Evolutionary conservation across 2,797 vertebrate genomes (phyloP), one percentile per base, ranked within the genome.

Genomic region (Sebastes alutus): DNA sequence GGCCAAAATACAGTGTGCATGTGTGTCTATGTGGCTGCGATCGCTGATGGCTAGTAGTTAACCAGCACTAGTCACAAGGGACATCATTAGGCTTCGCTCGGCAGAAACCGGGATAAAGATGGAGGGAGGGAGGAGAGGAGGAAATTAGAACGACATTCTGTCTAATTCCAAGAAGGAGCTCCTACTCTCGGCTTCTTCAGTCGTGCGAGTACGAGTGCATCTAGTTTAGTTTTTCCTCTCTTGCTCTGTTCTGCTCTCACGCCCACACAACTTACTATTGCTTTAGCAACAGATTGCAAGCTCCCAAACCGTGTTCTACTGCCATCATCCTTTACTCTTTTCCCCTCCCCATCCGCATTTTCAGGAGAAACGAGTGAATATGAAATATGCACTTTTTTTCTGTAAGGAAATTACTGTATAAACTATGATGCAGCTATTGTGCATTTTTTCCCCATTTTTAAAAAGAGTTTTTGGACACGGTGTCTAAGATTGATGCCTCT

Each of bases 31-130:
- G 75, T 18, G 80, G 61, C 73, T 59, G 71, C 4, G 3, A 78
- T 80, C 33, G 79, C 68, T 68, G 87, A 87, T 86, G 72, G 78
- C 86, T 62, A 80, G 65, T 78, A 79, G 90, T 87, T 92, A 90
- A 86, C 81, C 86, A 84, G 87, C 78, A 74, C 87, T 87, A 80
- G 86, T 90, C 90, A 89, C 89, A n/a, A 16, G 93, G 93, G 93
- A 93, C 91, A 86, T 94, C 89, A 93, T 95, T 94, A 95, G 85
- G 87, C 87, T 83, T 82, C 32, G 77, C 81, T 88, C 69, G 30
- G 77, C 87, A 90, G 82, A 90, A 87, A 81, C 54, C 14, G 70
- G 79, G 77, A 86, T 82, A 69, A 84, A 83, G 84, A 87, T 66
- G 82, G 87, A 86, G 77, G 80, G 74, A 63, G 78, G 70, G 70